Evolutionary conservation across 2,888 invertebrate genomes (phyloP).

Genomic region (Aelia acuminata): DNA sequence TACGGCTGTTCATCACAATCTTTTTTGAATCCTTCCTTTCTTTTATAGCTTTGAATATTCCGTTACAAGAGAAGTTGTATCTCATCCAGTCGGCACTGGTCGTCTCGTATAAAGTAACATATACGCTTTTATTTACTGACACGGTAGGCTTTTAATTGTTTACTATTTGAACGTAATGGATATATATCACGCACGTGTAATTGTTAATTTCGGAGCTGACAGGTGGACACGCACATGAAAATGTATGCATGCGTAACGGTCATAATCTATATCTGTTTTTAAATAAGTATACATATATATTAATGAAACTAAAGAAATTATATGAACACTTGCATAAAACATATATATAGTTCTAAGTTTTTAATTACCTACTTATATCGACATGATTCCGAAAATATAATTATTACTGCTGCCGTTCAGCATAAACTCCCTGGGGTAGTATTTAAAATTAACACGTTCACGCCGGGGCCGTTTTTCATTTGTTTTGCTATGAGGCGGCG

Average conservation of each 20-base stretch:
- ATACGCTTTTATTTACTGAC: background rate
- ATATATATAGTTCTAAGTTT: too few species aligned
- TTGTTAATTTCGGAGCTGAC: background rate
- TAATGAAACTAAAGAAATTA: background rate
- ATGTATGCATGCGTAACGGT: background rate
- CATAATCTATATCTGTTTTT: background rate
- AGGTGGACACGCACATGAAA: background rate
- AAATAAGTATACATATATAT: too few species aligned
- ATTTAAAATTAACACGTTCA: too few species aligned
- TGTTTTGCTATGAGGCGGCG: too few species aligned
- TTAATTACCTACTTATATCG: too few species aligned
- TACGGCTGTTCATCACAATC: background rate
- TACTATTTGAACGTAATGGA: background rate
- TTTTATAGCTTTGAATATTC: slow-evolving; percentile 35
- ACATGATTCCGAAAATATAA: too few species aligned
- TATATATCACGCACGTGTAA: background rate
- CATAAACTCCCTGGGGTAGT: too few species aligned
- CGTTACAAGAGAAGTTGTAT: background rate
- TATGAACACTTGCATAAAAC: too few species aligned
- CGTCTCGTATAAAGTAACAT: background rate
- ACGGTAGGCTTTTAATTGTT: background rate
- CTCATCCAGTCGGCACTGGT: background rate
- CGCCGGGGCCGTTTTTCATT: too few species aligned
- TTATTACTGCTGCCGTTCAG: too few species aligned
- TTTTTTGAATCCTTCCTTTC: slow-evolving; percentile 41